Conservation (phyloP, 2,797 vertebrate species). For the Rhadinocentrus ornatus region DNA sequence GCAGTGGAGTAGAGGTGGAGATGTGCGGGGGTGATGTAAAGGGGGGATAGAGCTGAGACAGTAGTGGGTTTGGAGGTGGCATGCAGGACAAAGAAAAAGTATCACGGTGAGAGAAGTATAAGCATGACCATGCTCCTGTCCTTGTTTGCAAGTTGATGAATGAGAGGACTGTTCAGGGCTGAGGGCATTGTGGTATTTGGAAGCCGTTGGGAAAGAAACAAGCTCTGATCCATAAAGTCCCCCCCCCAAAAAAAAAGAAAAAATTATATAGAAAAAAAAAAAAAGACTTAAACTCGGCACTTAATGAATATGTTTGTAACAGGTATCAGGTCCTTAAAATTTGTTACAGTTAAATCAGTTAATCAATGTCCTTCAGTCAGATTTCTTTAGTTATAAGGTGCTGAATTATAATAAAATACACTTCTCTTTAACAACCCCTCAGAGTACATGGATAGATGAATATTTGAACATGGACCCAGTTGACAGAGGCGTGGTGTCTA, state of each 20-base stretch:
- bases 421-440: too few relatives aligned
- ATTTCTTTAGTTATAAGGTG: too few relatives aligned
- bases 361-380: too few relatives aligned
- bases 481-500: not conserved
- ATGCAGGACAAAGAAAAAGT: slow-evolving; percentile 70
- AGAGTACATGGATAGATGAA: not conserved
- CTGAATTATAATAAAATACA: too few relatives aligned
- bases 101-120: slow-evolving; percentile 72
- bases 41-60: slow-evolving; percentile 51
- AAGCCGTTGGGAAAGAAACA: slow-evolving; percentile 80
- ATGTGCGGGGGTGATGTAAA: slow-evolving; percentile 53
- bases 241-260: not conserved
- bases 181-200: slow-evolving; percentile 80
- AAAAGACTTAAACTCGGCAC: too few relatives aligned
- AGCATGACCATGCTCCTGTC: slow-evolving; percentile 91
- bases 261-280: too few relatives aligned
- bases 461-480: not conserved
- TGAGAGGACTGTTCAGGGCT: slow-evolving; percentile 42
- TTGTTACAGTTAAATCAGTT: too few relatives aligned
- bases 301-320: too few relatives aligned
- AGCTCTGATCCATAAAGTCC: slow-evolving; percentile 19
- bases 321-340: too few relatives aligned
- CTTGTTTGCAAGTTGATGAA: slow-evolving; percentile 84
- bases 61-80: slow-evolving; percentile 64
- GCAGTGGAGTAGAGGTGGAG: slow-evolving; percentile 69